Conservation (phyloP, 2,797 vertebrate species). For the Tapera naevia region DNA sequence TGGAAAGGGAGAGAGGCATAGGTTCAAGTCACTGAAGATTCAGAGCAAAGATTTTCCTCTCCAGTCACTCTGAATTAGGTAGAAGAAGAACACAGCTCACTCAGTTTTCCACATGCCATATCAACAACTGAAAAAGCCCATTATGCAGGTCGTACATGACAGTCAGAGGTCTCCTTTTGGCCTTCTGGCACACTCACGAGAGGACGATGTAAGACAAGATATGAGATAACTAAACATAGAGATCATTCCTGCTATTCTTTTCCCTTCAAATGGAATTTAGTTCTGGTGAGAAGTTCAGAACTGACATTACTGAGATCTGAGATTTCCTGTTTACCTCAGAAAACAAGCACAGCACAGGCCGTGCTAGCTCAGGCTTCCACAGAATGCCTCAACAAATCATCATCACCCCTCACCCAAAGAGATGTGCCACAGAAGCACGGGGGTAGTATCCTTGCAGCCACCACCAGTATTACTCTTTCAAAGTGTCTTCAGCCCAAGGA, state of each 20-base stretch:
- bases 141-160: background rate
- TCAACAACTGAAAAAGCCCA: background rate
- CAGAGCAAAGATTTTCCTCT: background rate
- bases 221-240: slow-evolving; percentile 11
- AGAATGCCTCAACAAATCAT: slow-evolving; percentile 8
- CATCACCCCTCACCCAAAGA: background rate
- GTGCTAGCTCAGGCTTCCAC: background rate
- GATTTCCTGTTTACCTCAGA: slow-evolving; percentile 47
- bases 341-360: background rate
- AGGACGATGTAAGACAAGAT: background rate
- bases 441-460: background rate
- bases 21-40: background rate
- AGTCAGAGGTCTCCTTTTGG: slow-evolving; percentile 5
- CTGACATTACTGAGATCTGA: slow-evolving; percentile 23
- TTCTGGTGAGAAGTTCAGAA: slow-evolving; percentile 20
- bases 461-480: background rate
- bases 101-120: background rate
- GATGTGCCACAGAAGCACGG: accelerated
- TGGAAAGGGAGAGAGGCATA: background rate
- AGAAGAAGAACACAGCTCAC: background rate
- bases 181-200: background rate
- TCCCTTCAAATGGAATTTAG: slow-evolving; percentile 16
- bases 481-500: background rate
- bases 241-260: slow-evolving; percentile 13
- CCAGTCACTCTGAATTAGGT: background rate